These are phyloP conservation scores for Patagioenas fasciata DNA, from an alignment of 2,113 vertebrate species.

Conservation along the genomic window DNA sequence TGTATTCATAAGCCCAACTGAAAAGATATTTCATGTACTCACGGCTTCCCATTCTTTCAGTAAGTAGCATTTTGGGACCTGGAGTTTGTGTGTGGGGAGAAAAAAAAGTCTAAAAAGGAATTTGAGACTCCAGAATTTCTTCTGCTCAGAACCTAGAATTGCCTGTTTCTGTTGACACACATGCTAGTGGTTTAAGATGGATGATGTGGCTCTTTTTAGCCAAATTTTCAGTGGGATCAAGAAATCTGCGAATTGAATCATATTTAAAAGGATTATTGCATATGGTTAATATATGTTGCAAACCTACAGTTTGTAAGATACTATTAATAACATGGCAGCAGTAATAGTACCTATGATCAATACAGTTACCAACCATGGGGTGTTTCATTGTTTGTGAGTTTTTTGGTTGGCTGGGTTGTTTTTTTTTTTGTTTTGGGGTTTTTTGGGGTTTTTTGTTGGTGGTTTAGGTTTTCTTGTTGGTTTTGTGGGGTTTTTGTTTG, in stretches of 20 bases:
- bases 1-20: not conserved
- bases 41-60: not conserved
- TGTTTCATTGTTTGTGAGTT: too few species aligned
- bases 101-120: not conserved
- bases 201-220: not conserved
- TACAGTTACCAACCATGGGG: not conserved
- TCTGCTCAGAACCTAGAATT: not conserved
- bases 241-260: not conserved
- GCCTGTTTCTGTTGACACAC: not conserved
- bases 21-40: not conserved
- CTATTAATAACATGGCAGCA: not conserved
- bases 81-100: not conserved
- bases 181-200: not conserved
- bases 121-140: not conserved
- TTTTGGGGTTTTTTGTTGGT: too few species aligned
- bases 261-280: not conserved
- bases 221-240: not conserved
- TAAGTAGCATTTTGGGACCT: not conserved
- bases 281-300: not conserved
- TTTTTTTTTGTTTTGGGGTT: too few species aligned
- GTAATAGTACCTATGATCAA: not conserved
- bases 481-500: too few species aligned
- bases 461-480: too few species aligned
- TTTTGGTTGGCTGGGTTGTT: too few species aligned
- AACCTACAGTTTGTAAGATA: not conserved